phyloP scores from a whole-genome alignment of 2,888 invertebrate genomes.

The Rhagium mordax region DNA sequence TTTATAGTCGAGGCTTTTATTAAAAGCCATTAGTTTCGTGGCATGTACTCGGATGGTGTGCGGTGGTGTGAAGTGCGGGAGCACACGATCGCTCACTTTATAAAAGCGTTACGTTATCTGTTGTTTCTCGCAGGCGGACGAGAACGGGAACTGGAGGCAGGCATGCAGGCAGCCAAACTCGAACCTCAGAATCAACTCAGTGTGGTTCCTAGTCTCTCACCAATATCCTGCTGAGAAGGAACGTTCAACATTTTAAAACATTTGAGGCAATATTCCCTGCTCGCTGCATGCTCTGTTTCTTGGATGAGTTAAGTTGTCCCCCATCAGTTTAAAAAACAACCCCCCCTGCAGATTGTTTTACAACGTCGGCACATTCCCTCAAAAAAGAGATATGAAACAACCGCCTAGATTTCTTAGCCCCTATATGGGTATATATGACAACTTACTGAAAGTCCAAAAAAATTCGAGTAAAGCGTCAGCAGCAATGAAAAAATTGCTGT shows the following conservation, averaged over 20 bases:
- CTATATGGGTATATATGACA: too few relatives aligned
- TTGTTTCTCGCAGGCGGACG: conserved; percentile 56
- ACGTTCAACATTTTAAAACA: conserved; percentile 42
- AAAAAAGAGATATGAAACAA: too few relatives aligned
- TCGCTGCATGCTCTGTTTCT: background rate
- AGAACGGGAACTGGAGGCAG: conserved; percentile 28
- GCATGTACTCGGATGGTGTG: conserved; percentile 52
- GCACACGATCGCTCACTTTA: conserved; percentile 61
- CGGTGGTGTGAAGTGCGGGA: conserved; percentile 62
- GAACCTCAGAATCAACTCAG: conserved; percentile 42
- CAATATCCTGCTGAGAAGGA: conserved; percentile 47
- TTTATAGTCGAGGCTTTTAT: conserved; percentile 71
- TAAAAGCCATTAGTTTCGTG: conserved; percentile 70
- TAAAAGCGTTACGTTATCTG: conserved; percentile 60
- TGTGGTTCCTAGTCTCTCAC: conserved; percentile 40
- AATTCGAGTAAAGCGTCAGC: too few relatives aligned
- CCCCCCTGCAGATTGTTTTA: too few relatives aligned
- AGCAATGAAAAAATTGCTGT: too few relatives aligned
- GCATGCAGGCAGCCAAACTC: background rate
- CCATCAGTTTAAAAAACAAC: too few relatives aligned
- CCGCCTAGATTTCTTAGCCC: too few relatives aligned
- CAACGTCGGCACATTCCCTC: too few relatives aligned
- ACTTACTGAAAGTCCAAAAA: too few relatives aligned
- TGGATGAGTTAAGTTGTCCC: background rate
- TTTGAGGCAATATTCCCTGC: background rate